Percentiles rank a stretch among this genome's conserved stretches.
Evolutionary conservation across 2,888 invertebrate species (phyloP).

Genomic region (Steinernema hermaphroditum): DNA sequence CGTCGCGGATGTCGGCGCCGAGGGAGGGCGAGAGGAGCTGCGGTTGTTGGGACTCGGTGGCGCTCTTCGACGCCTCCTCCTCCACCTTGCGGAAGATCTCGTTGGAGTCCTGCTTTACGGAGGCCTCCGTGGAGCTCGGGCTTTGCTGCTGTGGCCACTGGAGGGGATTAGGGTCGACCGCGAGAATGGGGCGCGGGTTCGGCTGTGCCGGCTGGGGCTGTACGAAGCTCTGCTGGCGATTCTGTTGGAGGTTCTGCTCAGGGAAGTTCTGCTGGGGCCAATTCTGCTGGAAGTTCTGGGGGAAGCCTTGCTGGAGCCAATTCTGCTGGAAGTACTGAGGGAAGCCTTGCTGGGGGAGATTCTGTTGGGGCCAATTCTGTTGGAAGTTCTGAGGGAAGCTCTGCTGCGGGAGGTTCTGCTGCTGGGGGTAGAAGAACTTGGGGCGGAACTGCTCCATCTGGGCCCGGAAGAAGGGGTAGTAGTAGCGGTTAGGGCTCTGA

Average conservation of each 20-base stretch:
- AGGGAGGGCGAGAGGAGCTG: not conserved
- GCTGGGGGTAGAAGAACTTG: not conserved
- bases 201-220: not conserved
- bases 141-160: not conserved
- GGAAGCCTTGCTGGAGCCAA: no score
- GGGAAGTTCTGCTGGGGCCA: no score
- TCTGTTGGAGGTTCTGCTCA: not conserved
- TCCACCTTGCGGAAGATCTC: constrained; percentile 9
- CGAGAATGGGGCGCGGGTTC: constrained; percentile 2
- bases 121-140: not conserved
- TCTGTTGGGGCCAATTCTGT: no score
- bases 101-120: constrained; percentile 8
- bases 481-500: not conserved
- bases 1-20: constrained; percentile 11
- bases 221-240: not conserved
- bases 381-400: no score
- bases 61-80: not conserved
- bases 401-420: no score
- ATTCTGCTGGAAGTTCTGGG: no score
- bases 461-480: not conserved
- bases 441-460: constrained; percentile 6
- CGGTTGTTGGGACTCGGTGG: not conserved
- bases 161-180: constrained; percentile 9
- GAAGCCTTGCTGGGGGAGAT: no score
- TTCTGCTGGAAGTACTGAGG: no score